Conservation (phyloP, 2,113 vertebrate species). For the Archocentrus centrarchus region DNA sequence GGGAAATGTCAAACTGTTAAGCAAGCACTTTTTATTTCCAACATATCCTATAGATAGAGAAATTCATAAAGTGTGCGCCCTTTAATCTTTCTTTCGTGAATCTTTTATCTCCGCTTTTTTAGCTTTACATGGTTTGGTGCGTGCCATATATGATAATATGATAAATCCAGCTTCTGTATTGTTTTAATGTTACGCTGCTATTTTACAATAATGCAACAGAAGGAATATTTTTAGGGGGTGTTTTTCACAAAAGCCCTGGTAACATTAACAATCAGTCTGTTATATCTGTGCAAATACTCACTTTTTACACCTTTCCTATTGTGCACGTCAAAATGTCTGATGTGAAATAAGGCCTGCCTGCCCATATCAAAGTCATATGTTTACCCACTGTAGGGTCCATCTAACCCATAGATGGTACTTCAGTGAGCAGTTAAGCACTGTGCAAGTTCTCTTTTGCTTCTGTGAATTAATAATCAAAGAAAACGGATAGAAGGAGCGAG, state of each 20-base stretch:
- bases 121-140: neutral
- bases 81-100: neutral
- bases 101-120: neutral
- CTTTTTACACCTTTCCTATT: neutral
- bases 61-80: neutral
- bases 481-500: conserved; percentile 64
- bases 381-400: conserved; percentile 21
- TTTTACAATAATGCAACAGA: neutral
- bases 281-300: neutral
- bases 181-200: neutral
- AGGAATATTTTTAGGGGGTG: neutral
- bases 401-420: conserved; percentile 42
- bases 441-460: conserved; percentile 77
- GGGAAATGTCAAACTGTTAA: conserved; percentile 46
- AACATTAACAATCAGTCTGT: neutral
- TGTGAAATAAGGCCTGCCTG: neutral
- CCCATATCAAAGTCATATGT: conserved; percentile 13
- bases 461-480: conserved; percentile 82
- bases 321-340: neutral
- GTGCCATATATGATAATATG: neutral
- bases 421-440: conserved; percentile 64
- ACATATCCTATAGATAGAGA: conserved; percentile 11
- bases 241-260: neutral
- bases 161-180: neutral
- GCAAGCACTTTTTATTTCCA: conserved; percentile 33